Base-by-base conservation (phyloP, 1,140 invertebrate species). In the Pemphigus obesinymphae region DNA sequence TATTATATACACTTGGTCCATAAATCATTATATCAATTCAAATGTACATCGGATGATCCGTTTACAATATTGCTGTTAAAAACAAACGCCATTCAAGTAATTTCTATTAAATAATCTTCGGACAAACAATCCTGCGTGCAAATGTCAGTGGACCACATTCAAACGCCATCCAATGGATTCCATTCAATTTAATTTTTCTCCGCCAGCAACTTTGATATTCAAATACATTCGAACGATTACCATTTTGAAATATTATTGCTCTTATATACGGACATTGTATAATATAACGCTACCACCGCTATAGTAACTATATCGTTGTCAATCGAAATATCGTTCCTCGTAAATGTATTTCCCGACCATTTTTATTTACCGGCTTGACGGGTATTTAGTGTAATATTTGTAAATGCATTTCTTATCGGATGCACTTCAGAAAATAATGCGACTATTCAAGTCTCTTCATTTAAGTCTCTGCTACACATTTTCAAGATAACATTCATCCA, bases 21-120 rank as follows among this genome's bases (percentile, higher is more conserved):
- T 43, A 68, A 68, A 68, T 68, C 66, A 68, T 68, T 68, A 45
- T 63, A 68, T 53, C 66, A 68, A 68, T 68, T 68, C 66, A 68
- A 40, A 68, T 37, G 34, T 43, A 37, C 37, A 26, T 70, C 68
- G 23, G 26, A 70, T 23, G 61, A 43, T 70, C 63, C 34, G 63
- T 68, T 70, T 29, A 70, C 23, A 70, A 29, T 70, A 70, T 70
- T 45, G 15, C 37, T 45, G 66, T 70, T 70, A 26, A 70, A 70
- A 45, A 70, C 66, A 70, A 70, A 70, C 66, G 66, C 37, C 68
- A 26, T 68, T 43, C 66, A 43, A 68, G 34, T 29, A 15, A 70
- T 70, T 45, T 70, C 68, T 70, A 70, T 70, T 70, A 45, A 70
- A 70, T 29, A 45, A 37, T 17, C 26, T 37, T n/a, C 23, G 40